Conservation (phyloP, 2,888 invertebrate species). For the Strigamia transsilvanica region DNA sequence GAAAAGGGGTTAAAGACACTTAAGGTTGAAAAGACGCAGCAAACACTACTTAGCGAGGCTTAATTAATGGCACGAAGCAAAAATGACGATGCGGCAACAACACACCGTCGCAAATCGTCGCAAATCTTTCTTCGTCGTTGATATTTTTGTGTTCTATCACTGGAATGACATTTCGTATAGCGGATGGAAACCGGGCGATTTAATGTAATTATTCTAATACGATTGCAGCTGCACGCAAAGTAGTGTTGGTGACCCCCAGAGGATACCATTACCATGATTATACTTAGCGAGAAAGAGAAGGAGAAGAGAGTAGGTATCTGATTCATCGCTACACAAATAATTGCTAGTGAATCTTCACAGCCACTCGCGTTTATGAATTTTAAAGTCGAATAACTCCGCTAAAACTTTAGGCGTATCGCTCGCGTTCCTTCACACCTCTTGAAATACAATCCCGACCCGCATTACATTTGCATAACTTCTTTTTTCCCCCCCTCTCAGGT, state of each 20-base stretch:
- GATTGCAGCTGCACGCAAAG: constrained; percentile 11
- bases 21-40: not conserved
- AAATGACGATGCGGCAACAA: constrained; percentile 22
- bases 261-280: constrained; percentile 42
- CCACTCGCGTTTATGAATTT: constrained; percentile 39
- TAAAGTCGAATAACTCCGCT: constrained; percentile 21
- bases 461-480: constrained; percentile 30
- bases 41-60: not conserved
- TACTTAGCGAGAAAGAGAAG: constrained; percentile 24
- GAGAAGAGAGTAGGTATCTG: constrained; percentile 3
- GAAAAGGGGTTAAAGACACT: constrained; percentile 23
- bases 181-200: constrained; percentile 2
- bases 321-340: constrained; percentile 32
- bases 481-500: not conserved
- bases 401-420: constrained; percentile 5
- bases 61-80: constrained; percentile 17
- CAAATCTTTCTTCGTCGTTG: not conserved
- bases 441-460: constrained; percentile 29
- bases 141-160: not conserved
- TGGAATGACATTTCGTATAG: not conserved
- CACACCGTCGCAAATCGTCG: not conserved
- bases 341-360: constrained; percentile 21
- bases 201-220: constrained; percentile 34
- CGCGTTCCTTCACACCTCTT: constrained; percentile 38
- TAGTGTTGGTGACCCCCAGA: constrained; percentile 38